Base-by-base conservation (phyloP, 2,113 vertebrate species). In the Calonectris borealis region DNA sequence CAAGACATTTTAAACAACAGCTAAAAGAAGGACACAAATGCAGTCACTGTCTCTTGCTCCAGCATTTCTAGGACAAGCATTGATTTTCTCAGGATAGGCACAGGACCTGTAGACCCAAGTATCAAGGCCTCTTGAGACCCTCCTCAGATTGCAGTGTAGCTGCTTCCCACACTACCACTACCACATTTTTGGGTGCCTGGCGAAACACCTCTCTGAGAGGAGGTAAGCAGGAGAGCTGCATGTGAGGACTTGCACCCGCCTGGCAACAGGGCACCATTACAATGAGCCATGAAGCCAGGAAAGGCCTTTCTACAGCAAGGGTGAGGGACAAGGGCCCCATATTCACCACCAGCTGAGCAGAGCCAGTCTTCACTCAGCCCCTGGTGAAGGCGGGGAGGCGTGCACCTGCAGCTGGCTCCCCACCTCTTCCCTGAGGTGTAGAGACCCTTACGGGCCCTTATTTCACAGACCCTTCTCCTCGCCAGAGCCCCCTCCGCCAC, bases 401-500 rank as follows among this genome's bases (percentile, higher is more conserved):
- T 3, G 8, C 4, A 7, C 17, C 38, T 27, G 7, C 38, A 40
- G 0, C 12, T 32, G 3, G 1, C 32, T 40, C 5, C 62, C 8
- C 57, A 9, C 16, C 48, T 10, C 22, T 6, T 3, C 46, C 5
- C 42, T 5, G 17, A 27, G 12, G 6, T 11, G 14, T 21, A 9
- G 7, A 46, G 44, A 46, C 17, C 44, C 44, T 46, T 18, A 46
- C 44, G 16, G 44, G 44, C 44, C 44, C 44, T 44, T 44, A 18
- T 46, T 5, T 1, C 25, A 9, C 19, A 0, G 0, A 3, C 5
- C 10, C 24, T 5, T 5, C 24, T 0, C 20, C 17, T 16, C 19
- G 0, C 9, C 29, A 38, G 2, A 3, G 1, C 6, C 16, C 4
- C 3, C 25, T 1, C 0, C 12, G 0, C 24, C 4, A 0, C 13